A percentile compares a stretch with the other conserved stretches of the same genome.
Evolutionary conservation across 2,888 invertebrate genomes (phyloP).

Genomic region (Heliconius cydno): DNA sequence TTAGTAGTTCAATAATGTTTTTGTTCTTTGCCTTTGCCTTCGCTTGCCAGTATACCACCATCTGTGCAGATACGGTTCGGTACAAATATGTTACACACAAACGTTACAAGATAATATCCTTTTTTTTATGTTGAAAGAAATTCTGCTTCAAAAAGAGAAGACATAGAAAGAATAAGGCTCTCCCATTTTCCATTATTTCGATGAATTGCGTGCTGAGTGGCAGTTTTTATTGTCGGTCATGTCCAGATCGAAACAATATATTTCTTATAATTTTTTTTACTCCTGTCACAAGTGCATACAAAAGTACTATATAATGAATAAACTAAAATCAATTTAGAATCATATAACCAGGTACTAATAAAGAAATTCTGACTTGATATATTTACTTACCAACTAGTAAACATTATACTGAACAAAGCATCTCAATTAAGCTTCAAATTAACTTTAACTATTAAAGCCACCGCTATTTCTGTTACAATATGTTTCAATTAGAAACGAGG

Average conservation of each 20-base stretch:
- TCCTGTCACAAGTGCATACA: too few species aligned
- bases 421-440: background rate
- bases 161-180: too few species aligned
- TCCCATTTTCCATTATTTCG: background rate
- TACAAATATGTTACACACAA: conserved; percentile 56
- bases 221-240: background rate
- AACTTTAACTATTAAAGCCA: conserved; percentile 13
- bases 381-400: background rate
- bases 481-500: conserved; percentile 25
- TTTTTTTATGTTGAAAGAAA: background rate
- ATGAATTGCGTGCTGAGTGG: background rate
- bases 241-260: background rate
- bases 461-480: conserved; percentile 6
- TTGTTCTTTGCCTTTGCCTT: conserved; percentile 64
- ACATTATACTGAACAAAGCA: background rate
- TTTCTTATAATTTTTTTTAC: background rate
- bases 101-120: conserved; percentile 16
- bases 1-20: conserved; percentile 73
- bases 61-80: conserved; percentile 69
- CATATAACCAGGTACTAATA: background rate
- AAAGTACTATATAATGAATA: too few species aligned
- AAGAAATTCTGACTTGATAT: background rate
- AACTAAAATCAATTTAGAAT: background rate
- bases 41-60: conserved; percentile 73
- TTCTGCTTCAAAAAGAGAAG: too few species aligned